A percentile compares a stretch with the other conserved stretches of the same genome.
phyloP scores from a whole-genome alignment of 2,797 vertebrate species.

The Acanthopagrus latus region DNA sequence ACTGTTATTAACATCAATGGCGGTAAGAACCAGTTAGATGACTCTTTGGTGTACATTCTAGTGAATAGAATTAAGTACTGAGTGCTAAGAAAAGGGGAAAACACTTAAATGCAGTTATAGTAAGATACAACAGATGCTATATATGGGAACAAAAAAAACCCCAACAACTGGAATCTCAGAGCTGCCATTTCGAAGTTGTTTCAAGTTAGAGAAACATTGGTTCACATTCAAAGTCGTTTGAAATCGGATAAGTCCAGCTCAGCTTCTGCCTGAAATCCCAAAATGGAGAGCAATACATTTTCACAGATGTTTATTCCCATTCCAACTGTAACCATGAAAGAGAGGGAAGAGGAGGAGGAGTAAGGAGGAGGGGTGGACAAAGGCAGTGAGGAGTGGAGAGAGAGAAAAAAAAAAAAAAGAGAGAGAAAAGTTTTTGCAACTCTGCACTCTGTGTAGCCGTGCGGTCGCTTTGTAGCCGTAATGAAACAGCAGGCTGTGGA shows the following conservation, averaged over 20 bases:
- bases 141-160: neutral
- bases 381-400: constrained; percentile 5
- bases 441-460: constrained; percentile 75
- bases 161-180: neutral
- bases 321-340: constrained; percentile 72
- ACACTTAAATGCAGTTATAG: neutral
- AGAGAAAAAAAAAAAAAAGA: constrained; percentile 4
- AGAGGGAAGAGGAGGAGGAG: constrained; percentile 9
- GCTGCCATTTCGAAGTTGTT: constrained; percentile 28
- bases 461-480: constrained; percentile 80
- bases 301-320: constrained; percentile 68
- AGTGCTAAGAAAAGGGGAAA: neutral
- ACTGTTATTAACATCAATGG: neutral
- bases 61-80: neutral
- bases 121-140: too few relatives aligned
- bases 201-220: constrained; percentile 45
- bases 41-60: neutral
- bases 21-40: neutral
- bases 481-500: constrained; percentile 79
- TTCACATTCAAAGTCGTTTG: constrained; percentile 51
- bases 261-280: constrained; percentile 39
- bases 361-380: constrained; percentile 29
- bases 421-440: constrained; percentile 72
- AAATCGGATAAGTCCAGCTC: constrained; percentile 55
- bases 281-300: constrained; percentile 59